These are phyloP conservation scores for Columbina picui DNA, from an alignment of 2,113 vertebrate genomes.

Conservation along the genomic window DNA sequence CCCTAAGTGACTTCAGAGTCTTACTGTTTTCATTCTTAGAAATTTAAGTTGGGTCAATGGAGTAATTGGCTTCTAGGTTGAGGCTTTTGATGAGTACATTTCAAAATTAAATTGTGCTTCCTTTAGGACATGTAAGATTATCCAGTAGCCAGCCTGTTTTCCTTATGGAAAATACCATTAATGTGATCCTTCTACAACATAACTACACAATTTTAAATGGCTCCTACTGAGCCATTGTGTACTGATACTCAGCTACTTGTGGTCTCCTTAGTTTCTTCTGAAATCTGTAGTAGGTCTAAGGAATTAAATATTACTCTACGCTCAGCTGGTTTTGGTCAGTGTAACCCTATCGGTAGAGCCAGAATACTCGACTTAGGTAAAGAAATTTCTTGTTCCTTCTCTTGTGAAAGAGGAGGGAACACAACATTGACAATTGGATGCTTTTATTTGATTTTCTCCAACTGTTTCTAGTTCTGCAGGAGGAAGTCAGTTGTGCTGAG, in stretches of 20 bases:
- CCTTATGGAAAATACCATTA: neutral
- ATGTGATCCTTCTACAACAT: neutral
- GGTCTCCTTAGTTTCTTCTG: neutral
- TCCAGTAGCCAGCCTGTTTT: neutral
- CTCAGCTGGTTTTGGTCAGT: neutral
- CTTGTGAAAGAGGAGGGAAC: neutral
- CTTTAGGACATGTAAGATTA: neutral
- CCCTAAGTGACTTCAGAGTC: neutral
- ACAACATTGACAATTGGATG: neutral
- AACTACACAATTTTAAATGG: neutral
- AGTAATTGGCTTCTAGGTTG: neutral
- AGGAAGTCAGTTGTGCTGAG: neutral
- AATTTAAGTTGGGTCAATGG: neutral
- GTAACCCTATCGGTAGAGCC: neutral
- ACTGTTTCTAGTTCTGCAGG: neutral
- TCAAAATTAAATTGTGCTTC: neutral
- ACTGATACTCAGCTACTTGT: neutral
- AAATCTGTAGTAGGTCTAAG: neutral
- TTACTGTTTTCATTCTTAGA: neutral
- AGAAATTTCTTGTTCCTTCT: neutral
- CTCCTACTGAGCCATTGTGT: neutral
- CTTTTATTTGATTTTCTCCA: neutral
- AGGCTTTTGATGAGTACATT: neutral
- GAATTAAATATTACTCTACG: neutral
- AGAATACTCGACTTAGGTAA: neutral